Base-by-base conservation (phyloP, 2,888 invertebrate genomes). In the Orthonevra nobilis region DNA sequence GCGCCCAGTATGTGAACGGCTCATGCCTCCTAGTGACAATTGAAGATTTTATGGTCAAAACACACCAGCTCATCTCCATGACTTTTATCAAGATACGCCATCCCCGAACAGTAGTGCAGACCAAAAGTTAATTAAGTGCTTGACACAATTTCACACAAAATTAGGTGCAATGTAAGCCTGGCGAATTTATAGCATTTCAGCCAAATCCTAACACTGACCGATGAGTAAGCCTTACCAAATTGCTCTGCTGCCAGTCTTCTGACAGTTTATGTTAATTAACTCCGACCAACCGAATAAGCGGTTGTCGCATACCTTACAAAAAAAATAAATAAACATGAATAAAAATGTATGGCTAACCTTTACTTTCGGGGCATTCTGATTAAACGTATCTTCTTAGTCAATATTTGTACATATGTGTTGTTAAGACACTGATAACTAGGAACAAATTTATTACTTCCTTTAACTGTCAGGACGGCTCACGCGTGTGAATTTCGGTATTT, bases 71-170 rank as follows among this genome's bases (percentile, higher is more conserved):
- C 48, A 58, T 40, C 10, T 34, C 48, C 12, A 20, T 30, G 23
- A 42, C 50, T 15, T 32, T 19, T 23, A n/a, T 19, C 28, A 40
- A 44, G 30, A 68, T 12, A 38, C 32, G 30, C 36, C 23, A 3
- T 38, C 20, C 17, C 19, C 38, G 0, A n/a, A 58, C 48, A 68
- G 48, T 58, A 48, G 40, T 40, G 42, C 56, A 30, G n/a, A 48
- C 20, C 56, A 32, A 68, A 68, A 68, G 68, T 44, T 69, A 69
- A 69, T 69, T 60, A 69, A 60, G 42, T 44, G 50, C 69, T 60
- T 69, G 58, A 60, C 60, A 69, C 69, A 60, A 69, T 69, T 69
- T 69, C 69, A 69, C 69, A 69, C 69, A 60, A 69, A 60, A 69
- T 69, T 69, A 69, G 50, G 50, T 12, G 42, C 32, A 60, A 42